phyloP scores from a whole-genome alignment of 1,140 invertebrate genomes.

The Hestina assimilis region DNA sequence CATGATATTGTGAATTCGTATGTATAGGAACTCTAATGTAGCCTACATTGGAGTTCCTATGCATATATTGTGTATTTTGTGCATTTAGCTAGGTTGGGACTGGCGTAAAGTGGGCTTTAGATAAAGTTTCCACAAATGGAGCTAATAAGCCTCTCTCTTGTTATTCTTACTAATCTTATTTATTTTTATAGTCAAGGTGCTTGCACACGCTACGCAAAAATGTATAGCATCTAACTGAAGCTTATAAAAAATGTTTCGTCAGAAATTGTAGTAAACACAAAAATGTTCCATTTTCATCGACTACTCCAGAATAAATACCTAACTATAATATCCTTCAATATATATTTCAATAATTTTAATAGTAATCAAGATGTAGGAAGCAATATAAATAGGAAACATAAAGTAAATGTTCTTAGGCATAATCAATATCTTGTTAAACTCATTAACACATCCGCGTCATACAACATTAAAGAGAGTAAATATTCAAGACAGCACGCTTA shows the following conservation, averaged over 20 bases:
- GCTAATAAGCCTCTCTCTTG: constrained; percentile 21
- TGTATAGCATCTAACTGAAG: neutral
- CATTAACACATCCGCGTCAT: constrained; percentile 11
- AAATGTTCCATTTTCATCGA: too few relatives aligned
- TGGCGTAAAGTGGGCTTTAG: constrained; percentile 17
- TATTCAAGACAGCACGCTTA: constrained; percentile 24
- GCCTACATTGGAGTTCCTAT: too few relatives aligned
- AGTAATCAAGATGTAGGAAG: too few relatives aligned
- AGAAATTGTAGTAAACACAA: too few relatives aligned
- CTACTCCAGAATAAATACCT: too few relatives aligned
- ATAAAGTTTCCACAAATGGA: constrained; percentile 22
- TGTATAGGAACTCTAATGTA: constrained; percentile 18
- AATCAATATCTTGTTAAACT: constrained; percentile 3
- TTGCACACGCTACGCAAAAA: neutral
- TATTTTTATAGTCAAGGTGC: constrained; percentile 7
- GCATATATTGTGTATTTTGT: constrained; percentile 24
- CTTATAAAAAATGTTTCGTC: neutral
- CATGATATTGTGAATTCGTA: constrained; percentile 23
- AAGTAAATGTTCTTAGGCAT: neutral
- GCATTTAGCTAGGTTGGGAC: constrained; percentile 24
- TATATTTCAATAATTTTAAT: too few relatives aligned
- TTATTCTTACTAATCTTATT: too few relatives aligned
- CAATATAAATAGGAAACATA: too few relatives aligned
- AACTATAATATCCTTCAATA: too few relatives aligned
- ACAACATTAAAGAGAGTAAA: constrained; percentile 3